Percentiles rank a stretch among this genome's conserved stretches.
Conservation (phyloP, 2,113 vertebrate species). For the Coptodon rendalli region DNA sequence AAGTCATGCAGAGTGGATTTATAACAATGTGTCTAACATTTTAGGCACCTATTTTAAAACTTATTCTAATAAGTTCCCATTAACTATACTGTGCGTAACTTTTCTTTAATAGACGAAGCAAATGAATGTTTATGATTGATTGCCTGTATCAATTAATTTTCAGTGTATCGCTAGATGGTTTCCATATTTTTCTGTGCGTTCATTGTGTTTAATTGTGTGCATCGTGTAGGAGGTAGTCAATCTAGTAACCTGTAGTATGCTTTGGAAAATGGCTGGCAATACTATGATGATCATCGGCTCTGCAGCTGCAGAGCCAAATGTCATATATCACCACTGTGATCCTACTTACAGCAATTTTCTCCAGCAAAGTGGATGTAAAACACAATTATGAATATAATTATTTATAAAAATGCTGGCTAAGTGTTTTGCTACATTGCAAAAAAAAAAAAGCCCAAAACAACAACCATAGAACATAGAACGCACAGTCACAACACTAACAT, state of each 20-base stretch:
- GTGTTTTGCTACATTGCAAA: background rate
- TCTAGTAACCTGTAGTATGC: background rate
- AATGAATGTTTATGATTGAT: background rate
- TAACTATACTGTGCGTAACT: background rate
- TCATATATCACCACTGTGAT: background rate
- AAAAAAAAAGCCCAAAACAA: fast-evolving
- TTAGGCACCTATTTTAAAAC: background rate
- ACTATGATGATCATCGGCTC: background rate
- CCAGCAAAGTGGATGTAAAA: background rate
- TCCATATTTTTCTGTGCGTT: background rate
- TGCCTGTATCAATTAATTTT: background rate
- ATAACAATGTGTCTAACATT: background rate
- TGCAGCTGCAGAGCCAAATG: background rate
- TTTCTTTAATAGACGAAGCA: background rate
- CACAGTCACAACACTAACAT: background rate
- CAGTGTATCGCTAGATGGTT: background rate
- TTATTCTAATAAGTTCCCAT: background rate
- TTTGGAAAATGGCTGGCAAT: background rate
- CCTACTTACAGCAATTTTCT: background rate
- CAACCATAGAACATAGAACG: background rate
- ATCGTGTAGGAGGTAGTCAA: background rate
- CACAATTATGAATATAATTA: background rate
- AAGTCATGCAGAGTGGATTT: background rate
- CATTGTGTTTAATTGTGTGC: background rate
- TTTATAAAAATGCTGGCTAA: background rate